Base-by-base conservation (phyloP, 2,113 vertebrate genomes). In the Pseudopipra pipra region DNA sequence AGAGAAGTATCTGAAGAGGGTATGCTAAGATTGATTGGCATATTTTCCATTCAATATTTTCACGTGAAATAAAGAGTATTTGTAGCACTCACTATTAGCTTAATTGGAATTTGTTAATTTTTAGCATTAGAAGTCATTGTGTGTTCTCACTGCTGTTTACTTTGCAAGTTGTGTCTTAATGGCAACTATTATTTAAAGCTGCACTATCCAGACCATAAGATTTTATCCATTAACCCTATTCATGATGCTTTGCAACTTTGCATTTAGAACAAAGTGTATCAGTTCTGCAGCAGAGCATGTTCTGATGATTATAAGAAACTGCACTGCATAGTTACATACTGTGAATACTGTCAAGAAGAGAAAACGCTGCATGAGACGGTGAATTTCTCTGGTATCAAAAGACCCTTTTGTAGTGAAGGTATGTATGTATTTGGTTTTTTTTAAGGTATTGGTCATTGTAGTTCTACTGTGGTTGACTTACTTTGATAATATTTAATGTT, bases 231-330 rank as follows among this genome's bases (percentile, higher is more conserved):
- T 93, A 90, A 78, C 41, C 10, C 19, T 73, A 23, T 81, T 84
- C 5, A 8, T 4, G 13, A 63, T 90, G 61, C 90, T 95, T 94
- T 92, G 68, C 76, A 62, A 77, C 92, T 97, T 95, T 98, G 52
- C 94, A 43, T 97, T 95, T 98, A 99, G 99, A 99, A 99, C 96
- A 99, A 99, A 94, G 98, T 99, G 19, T 98, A 99, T 98, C 99
- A 99, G 97, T 99, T 99, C 98, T 99, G 99, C 97, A 99, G 99
- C 95, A 99, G 98, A 97, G 97, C 98, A 33, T 99, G 99, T 97
- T 99, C 99, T 92, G 99, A 99, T 95, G 99, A 99, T 97, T 99
- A 99, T 97, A 99, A 99, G 98, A 99, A 99, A 95, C 98, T 99
- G 46, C 99, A 99, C 92, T 99, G 99, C 96, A 99, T 99, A 86